Evolutionary conservation across 2,888 invertebrate genomes (phyloP), one percentile per base, ranked within the genome.

Genomic region (Caenorhabditis japonica): DNA sequence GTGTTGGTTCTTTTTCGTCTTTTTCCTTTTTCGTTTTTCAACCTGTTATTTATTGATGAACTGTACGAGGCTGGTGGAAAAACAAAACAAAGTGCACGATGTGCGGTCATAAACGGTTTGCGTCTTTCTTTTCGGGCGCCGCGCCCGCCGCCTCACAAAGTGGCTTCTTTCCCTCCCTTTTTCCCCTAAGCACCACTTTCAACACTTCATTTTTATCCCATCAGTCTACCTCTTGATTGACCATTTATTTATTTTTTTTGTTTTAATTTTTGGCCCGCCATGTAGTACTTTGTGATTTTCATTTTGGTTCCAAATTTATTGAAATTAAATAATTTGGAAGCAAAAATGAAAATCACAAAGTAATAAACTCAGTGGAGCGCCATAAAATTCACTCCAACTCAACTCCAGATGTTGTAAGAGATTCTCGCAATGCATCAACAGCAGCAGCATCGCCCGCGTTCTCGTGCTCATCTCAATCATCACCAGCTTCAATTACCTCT

Each of bases 21-120:
- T 7, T n/a, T 23, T 41, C 41, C 30, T 8, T 17, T 3, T 15
- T n/a, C 34, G n/a, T 33, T 47, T 46, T 68, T 53, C 52, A 59
- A 68, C 52, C 59, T 52, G 52, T 70, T 70, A 60, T 70, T 70
- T 61, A 70, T 70, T 70, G 60, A 61, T 70, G 60, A 61, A 38
- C 23, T 23, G 10, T 27, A 34, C 12, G 34, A 21, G 25, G 51
- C 36, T 25, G 51, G 23, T n/a, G 34, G 10, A 43, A 39, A 59
- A n/a, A n/a, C n/a, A n/a, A 59, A 59, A 49, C 47, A 49, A 59
- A 36, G 27, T 34, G 39, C 23, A 38, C 33, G 56, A 19, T 8
- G 10, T 3, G 25, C 36, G 38, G 51, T 56, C 51, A 33, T 53
- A 34, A 41, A 39, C 41, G 43, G 33, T 34, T 27, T 15, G 44